Conservation (phyloP, 2,113 vertebrate genomes). For the Myrmophylax atrothorax region DNA sequence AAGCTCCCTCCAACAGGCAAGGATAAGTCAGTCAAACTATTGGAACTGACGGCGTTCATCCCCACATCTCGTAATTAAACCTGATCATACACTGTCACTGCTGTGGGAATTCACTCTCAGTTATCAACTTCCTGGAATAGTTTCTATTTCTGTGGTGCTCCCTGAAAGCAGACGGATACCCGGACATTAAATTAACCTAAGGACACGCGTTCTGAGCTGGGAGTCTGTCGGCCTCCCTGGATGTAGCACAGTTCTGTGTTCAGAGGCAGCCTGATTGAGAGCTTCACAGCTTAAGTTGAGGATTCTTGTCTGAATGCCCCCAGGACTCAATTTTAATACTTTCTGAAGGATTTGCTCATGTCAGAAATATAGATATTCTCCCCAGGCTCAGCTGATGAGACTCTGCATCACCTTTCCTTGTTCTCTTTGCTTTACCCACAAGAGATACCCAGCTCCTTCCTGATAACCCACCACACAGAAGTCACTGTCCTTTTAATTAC, state of each 20-base stretch:
- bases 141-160: neutral
- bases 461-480: neutral
- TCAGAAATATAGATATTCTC: neutral
- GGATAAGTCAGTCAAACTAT: neutral
- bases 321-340: neutral
- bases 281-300: neutral
- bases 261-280: neutral
- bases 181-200: conserved; percentile 15
- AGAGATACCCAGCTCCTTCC: neutral
- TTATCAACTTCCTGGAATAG: neutral
- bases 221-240: neutral
- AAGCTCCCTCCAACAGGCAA: neutral
- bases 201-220: neutral
- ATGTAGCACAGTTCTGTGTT: neutral
- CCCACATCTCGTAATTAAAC: conserved; percentile 1
- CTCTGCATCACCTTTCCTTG: neutral
- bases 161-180: neutral
- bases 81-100: neutral
- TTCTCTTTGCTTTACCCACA: neutral
- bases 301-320: neutral
- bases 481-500: neutral
- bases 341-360: neutral
- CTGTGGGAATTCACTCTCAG: neutral
- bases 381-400: neutral
- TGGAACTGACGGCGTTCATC: neutral